Base-by-base conservation (phyloP, 2,797 vertebrate species). In the Clarias laeviceps region DNA sequence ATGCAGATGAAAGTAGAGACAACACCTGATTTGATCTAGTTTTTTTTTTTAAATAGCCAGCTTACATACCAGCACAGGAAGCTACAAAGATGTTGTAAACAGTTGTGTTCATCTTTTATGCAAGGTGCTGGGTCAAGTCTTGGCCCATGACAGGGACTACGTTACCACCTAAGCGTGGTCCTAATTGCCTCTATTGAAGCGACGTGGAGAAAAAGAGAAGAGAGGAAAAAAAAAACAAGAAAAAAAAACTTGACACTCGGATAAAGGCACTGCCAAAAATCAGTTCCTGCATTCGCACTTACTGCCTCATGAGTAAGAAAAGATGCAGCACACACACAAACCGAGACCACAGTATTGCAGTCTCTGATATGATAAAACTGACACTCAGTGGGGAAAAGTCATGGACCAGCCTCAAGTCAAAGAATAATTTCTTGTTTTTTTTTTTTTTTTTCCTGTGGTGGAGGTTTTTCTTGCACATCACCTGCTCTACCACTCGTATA, bases 151-250 rank as follows among this genome's bases (percentile, higher is more conserved):
- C 88, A 90, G 89, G 88, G 82, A 84, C 87, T 90, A 82, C 89
- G 89, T 86, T 91, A 90, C 91, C 92, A 93, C 89, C 92, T 91
- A 86, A 87, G 17, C 17, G 15, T 50, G 89, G 91, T 86, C 20
- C 87, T 85, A 84, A 37, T 27, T 50, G 34, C 72, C 24, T 45
- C 14, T 80, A 84, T 50, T 4, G 45, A 12, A 6, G 37, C 50
- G 40, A 34, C 20, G 61, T 9, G 78, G 18, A 65, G 77, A 27
- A 17, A 64, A 80, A 77, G 17, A 37, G 11, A 68, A 77, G 56
- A 3, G 34, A 34, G 37, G 40, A 40, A 7, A 40, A 40, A 40
- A 40, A 40, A 59, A 32, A 34, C 0, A 73, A 14, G 34, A 29
- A 27, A n/a, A 61, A 66, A 27, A 45, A 11, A 22, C 3, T 4